Percentiles rank a stretch among this genome's conserved stretches.
Conservation (phyloP, 2,888 invertebrate species). For the Drosophila mayaguana region DNA sequence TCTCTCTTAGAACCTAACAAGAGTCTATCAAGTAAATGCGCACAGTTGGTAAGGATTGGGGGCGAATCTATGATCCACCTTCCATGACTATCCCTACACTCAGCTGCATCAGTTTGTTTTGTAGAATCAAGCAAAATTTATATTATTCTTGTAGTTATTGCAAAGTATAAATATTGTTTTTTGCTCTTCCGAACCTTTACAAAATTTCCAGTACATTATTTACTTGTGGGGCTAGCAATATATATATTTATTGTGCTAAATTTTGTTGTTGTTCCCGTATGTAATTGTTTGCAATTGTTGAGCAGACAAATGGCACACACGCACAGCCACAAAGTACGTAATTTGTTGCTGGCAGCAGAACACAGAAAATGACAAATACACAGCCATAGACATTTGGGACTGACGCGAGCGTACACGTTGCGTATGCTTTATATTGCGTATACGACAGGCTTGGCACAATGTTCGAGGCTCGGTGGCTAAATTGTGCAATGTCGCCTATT, state of each 20-base stretch:
- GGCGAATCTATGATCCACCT: background rate
- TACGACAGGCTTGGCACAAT: constrained; percentile 19
- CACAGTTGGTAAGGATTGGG: too few species aligned
- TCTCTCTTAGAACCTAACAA: too few species aligned
- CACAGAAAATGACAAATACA: constrained; percentile 10
- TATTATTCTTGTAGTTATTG: background rate
- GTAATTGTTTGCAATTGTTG: constrained; percentile 3
- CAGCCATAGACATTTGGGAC: constrained; percentile 4
- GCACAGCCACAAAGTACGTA: constrained; percentile 22
- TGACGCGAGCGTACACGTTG: constrained; percentile 6
- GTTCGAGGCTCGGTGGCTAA: constrained; percentile 13
- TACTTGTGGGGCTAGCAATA: background rate
- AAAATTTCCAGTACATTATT: background rate
- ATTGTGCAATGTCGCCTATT: constrained; percentile 52
- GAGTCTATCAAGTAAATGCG: too few species aligned
- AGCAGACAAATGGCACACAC: constrained; percentile 23
- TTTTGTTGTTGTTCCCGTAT: background rate
- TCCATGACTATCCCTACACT: background rate
- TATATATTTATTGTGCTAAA: background rate
- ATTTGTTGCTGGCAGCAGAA: constrained; percentile 14
- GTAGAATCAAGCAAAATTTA: background rate
- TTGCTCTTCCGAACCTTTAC: background rate
- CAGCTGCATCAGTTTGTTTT: background rate
- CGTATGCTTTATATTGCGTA: constrained; percentile 25
- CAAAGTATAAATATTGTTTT: background rate